Evolutionary conservation across 2,113 vertebrate genomes (phyloP).

Genomic region (Oreamnos americanus): DNA sequence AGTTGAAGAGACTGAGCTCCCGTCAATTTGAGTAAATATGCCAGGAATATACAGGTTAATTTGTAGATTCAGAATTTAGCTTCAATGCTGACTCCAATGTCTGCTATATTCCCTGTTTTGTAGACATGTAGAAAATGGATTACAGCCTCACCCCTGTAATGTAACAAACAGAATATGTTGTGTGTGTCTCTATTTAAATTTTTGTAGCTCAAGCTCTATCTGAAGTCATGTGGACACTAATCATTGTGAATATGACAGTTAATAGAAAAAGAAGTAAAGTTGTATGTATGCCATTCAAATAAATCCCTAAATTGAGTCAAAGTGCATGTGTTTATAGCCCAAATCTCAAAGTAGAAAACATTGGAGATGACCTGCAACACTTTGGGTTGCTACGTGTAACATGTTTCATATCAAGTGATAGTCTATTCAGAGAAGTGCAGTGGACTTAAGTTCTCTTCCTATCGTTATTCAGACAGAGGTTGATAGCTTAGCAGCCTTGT

Average conservation of each 20-base stretch:
- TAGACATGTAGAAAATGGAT: not conserved
- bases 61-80: not conserved
- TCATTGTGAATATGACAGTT: not conserved
- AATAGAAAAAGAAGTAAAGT: not conserved
- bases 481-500: not conserved
- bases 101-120: accelerated
- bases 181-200: not conserved
- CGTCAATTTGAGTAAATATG: not conserved
- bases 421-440: not conserved
- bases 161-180: not conserved
- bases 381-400: not conserved
- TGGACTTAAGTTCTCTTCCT: not conserved
- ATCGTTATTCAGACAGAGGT: not conserved
- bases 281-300: not conserved
- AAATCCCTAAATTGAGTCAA: not conserved
- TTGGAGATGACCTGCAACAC: not conserved
- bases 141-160: not conserved
- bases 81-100: not conserved
- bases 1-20: not conserved
- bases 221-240: not conserved
- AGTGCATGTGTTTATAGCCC: not conserved
- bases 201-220: not conserved
- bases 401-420: not conserved
- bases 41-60: not conserved
- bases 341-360: not conserved